These are phyloP conservation scores for Hyperoplus lanceolatus DNA, from an alignment of 2,797 vertebrate genomes.

Conservation along the genomic window DNA sequence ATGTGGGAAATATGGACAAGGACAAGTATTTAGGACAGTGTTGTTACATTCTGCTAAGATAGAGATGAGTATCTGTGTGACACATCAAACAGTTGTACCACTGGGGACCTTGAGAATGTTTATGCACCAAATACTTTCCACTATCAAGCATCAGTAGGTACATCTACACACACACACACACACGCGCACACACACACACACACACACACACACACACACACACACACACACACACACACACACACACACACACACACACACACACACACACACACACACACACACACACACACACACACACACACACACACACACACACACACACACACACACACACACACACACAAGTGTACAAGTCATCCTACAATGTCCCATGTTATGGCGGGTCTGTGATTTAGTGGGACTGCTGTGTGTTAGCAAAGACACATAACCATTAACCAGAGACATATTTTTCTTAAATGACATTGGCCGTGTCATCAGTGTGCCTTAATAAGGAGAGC, in stretches of 20 bases:
- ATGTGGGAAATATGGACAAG: slow-evolving; percentile 15
- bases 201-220: too few relatives aligned
- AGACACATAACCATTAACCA: neutral
- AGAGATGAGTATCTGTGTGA: slow-evolving; percentile 43
- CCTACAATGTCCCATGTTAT: neutral
- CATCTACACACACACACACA: slow-evolving; percentile 1
- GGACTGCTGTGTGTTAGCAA: neutral
- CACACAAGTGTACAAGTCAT: neutral
- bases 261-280: too few relatives aligned
- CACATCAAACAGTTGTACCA: slow-evolving; percentile 19
- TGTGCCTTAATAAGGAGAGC: slow-evolving; percentile 87
- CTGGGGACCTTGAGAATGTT: slow-evolving; percentile 33
- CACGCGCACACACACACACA: neutral
- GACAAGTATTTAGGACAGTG: slow-evolving; percentile 25
- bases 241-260: too few relatives aligned
- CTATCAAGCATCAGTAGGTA: slow-evolving; percentile 33
- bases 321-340: too few relatives aligned
- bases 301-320: too few relatives aligned
- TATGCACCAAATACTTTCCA: slow-evolving; percentile 57
- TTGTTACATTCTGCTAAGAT: slow-evolving; percentile 21
- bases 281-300: too few relatives aligned
- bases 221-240: too few relatives aligned
- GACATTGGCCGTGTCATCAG: slow-evolving; percentile 52
- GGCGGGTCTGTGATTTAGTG: neutral
- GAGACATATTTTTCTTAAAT: neutral